Conservation (phyloP, 2,797 vertebrate species). For the Euphonia xanthogaster region DNA sequence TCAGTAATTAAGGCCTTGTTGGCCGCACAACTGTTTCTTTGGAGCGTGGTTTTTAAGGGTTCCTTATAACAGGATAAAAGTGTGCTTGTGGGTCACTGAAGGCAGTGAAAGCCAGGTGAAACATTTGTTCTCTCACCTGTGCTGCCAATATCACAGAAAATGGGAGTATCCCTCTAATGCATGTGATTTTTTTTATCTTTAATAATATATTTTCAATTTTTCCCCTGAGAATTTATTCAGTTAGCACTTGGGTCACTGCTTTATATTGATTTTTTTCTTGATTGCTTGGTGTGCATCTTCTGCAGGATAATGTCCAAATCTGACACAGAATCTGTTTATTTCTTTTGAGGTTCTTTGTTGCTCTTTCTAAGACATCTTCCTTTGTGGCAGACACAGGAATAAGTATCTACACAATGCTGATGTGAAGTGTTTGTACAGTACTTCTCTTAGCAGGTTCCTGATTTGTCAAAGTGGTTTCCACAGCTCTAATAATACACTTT, state of each 20-base stretch:
- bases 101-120: neutral
- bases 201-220: neutral
- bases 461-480: neutral
- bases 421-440: neutral
- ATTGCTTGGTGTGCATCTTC: neutral
- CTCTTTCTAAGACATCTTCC: neutral
- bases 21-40: neutral
- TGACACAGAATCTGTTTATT: neutral
- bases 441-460: neutral
- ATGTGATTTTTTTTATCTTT: neutral
- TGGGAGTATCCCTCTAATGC: neutral
- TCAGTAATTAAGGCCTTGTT: neutral
- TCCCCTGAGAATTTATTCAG: neutral
- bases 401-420: neutral
- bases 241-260: neutral
- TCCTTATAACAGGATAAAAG: neutral
- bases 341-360: neutral
- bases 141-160: neutral
- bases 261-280: neutral
- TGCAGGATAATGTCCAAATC: neutral
- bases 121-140: neutral
- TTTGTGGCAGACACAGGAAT: neutral
- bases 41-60: neutral
- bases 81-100: accelerated
- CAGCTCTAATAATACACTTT: constrained; percentile 18